Percentiles rank a stretch among this genome's conserved stretches.
phyloP scores from a whole-genome alignment of 2,113 vertebrate species.

The Mesoclemmys tuberculata region DNA sequence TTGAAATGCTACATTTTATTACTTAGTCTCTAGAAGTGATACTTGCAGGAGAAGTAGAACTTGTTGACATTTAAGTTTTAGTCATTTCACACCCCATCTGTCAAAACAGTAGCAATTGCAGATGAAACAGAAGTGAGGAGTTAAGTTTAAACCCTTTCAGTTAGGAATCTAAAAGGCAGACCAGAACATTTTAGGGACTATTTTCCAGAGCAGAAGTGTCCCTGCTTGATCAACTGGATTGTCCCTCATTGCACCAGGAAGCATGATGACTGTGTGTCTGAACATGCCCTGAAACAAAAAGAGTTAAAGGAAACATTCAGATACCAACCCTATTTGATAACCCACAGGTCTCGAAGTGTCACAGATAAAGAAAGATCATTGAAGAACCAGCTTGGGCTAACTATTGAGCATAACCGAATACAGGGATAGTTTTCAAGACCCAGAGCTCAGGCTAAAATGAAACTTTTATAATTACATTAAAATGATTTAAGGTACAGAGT shows the following conservation, averaged over 20 bases:
- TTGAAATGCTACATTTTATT: background rate
- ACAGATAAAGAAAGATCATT: background rate
- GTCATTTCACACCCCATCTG: background rate
- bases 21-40: background rate
- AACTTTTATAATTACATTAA: background rate
- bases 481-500: background rate
- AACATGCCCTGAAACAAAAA: background rate
- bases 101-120: background rate
- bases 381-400: background rate
- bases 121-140: background rate
- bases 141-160: background rate
- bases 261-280: background rate
- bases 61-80: background rate
- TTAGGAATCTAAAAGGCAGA: background rate
- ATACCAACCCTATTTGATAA: background rate
- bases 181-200: background rate
- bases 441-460: background rate
- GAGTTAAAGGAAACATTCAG: background rate
- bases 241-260: background rate
- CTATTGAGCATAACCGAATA: background rate
- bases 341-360: background rate
- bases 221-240: background rate
- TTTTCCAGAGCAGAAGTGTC: background rate
- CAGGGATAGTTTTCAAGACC: too few relatives aligned
- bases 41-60: background rate